Conservation (phyloP, 2,888 invertebrate species). For the Muscina levida region DNA sequence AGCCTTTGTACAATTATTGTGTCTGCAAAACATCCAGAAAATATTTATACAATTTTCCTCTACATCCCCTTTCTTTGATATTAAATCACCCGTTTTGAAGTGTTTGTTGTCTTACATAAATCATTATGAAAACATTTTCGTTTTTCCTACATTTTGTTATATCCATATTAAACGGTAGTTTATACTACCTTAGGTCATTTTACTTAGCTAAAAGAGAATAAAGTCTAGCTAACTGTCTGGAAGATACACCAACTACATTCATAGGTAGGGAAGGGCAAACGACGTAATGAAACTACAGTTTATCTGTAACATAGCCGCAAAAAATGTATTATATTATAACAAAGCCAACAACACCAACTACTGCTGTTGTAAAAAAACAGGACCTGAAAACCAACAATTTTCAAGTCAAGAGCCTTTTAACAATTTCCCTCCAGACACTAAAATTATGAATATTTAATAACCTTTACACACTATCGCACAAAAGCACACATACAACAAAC, state of each 20-base stretch:
- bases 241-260: background rate
- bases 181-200: slow-evolving; percentile 59
- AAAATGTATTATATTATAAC: slow-evolving; percentile 4
- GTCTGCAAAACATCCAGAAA: no score
- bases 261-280: background rate
- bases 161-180: background rate
- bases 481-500: no score
- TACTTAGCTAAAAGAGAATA: slow-evolving; percentile 58
- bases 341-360: slow-evolving; percentile 23
- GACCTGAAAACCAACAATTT: slow-evolving; percentile 47
- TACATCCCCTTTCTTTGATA: no score
- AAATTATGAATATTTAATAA: slow-evolving; percentile 65
- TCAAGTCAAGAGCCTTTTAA: slow-evolving; percentile 64
- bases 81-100: background rate
- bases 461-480: slow-evolving; percentile 54
- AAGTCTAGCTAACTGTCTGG: slow-evolving; percentile 55
- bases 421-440: slow-evolving; percentile 61
- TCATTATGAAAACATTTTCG: slow-evolving; percentile 54
- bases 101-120: slow-evolving; percentile 58
- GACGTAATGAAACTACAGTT: background rate
- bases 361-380: slow-evolving; percentile 26
- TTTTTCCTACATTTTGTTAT: slow-evolving; percentile 12
- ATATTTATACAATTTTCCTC: no score
- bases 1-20: no score
- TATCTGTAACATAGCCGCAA: no score